Conservation (phyloP, 2,797 vertebrate species). For the Fratercula arctica region DNA sequence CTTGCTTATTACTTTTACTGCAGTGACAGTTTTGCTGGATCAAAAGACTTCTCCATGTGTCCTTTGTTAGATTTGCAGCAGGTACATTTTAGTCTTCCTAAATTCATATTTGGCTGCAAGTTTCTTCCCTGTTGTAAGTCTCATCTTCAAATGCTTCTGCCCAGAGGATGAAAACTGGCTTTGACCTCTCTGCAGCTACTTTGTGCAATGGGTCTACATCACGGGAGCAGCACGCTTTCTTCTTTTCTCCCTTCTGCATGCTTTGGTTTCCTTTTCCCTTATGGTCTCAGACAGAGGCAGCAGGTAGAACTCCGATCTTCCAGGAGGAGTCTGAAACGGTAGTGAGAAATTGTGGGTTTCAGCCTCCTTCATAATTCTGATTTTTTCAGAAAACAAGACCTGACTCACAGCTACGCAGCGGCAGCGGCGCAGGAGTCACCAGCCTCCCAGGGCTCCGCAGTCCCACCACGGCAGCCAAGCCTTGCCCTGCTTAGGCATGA, state of each 20-base stretch:
- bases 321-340: not conserved
- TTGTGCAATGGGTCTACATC: not conserved
- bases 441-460: not conserved
- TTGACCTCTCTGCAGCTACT: not conserved
- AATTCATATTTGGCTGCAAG: not conserved
- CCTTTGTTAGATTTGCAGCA: not conserved
- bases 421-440: fast-evolving
- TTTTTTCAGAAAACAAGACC: not conserved
- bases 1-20: constrained; percentile 2
- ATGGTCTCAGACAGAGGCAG: not conserved
- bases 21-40: not conserved
- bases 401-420: fast-evolving
- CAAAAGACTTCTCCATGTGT: not conserved
- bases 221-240: not conserved
- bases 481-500: fast-evolving
- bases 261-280: not conserved
- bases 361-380: not conserved
- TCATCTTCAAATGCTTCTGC: not conserved
- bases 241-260: not conserved
- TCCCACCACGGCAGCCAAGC: fast-evolving
- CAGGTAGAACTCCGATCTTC: not conserved
- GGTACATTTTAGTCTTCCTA: not conserved
- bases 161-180: not conserved
- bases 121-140: not conserved
- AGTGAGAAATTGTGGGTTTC: not conserved